Percentiles rank a stretch among this genome's conserved stretches.
Evolutionary conservation across 2,888 invertebrate species (phyloP).

Genomic region (Prosopocoilus inquinatus): DNA sequence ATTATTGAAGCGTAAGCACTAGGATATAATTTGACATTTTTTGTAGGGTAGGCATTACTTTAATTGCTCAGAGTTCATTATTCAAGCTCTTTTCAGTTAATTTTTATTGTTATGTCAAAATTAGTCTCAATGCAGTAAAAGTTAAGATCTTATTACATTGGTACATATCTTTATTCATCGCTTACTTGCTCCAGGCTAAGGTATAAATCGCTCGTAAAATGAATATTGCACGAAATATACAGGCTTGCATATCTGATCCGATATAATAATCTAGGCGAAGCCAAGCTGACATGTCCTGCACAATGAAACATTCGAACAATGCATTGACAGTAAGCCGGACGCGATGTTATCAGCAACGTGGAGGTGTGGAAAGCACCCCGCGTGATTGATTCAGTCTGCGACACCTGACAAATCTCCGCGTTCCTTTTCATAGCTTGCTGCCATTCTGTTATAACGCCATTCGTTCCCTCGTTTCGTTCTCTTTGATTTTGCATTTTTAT

Average conservation of each 20-base stretch:
- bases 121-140: too few relatives aligned
- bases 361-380: slow-evolving; percentile 2
- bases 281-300: background rate
- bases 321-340: slow-evolving; percentile 1
- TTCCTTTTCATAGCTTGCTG: too few relatives aligned
- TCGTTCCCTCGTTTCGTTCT: too few relatives aligned
- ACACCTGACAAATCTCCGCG: slow-evolving; percentile 1
- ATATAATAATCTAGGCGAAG: slow-evolving; percentile 1
- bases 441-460: too few relatives aligned
- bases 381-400: slow-evolving; percentile 2
- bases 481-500: too few relatives aligned
- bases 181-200: background rate
- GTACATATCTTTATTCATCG: background rate
- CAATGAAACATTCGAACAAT: slow-evolving; percentile 4
- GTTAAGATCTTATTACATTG: background rate
- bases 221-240: background rate
- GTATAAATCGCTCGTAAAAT: background rate
- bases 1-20: too few relatives aligned
- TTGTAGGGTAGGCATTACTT: too few relatives aligned
- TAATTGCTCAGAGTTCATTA: too few relatives aligned
- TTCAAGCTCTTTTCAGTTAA: too few relatives aligned
- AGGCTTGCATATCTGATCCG: background rate
- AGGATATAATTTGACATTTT: too few relatives aligned
- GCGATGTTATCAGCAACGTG: background rate
- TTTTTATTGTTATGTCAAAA: too few relatives aligned